Evolutionary conservation across 1,140 invertebrate genomes (phyloP).

Genomic region (Sminthurinus signatus): DNA sequence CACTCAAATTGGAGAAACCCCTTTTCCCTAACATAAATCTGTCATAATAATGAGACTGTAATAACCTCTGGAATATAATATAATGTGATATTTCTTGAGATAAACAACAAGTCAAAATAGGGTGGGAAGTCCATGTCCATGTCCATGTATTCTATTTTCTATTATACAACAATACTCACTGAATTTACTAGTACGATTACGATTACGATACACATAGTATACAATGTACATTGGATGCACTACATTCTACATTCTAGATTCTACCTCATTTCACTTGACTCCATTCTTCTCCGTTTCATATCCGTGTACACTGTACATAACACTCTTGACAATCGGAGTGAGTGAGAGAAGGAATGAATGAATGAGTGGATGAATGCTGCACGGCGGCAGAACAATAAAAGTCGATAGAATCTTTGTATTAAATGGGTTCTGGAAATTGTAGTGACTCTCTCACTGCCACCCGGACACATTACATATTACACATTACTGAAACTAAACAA

Average conservation of each 20-base stretch:
- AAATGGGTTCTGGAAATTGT: slow-evolving; percentile 4
- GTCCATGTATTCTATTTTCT: no score
- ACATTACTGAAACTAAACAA: no score
- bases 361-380: background rate
- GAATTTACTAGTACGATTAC: no score
- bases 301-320: no score
- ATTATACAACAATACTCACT: no score
- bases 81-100: slow-evolving; percentile 24
- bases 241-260: no score
- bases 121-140: background rate
- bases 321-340: background rate
- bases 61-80: slow-evolving; percentile 20
- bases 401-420: slow-evolving; percentile 2
- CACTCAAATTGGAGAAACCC: slow-evolving; percentile 1
- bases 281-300: no score
- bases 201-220: no score
- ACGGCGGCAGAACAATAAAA: slow-evolving; percentile 3
- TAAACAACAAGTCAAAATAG: slow-evolving; percentile 16
- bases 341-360: background rate
- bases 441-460: background rate
- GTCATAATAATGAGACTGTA: slow-evolving; percentile 34
- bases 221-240: no score
- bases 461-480: no score
- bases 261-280: no score
- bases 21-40: slow-evolving; percentile 25